phyloP scores from a whole-genome alignment of 2,797 vertebrate species.

The Orientallactaga sibirica region DNA sequence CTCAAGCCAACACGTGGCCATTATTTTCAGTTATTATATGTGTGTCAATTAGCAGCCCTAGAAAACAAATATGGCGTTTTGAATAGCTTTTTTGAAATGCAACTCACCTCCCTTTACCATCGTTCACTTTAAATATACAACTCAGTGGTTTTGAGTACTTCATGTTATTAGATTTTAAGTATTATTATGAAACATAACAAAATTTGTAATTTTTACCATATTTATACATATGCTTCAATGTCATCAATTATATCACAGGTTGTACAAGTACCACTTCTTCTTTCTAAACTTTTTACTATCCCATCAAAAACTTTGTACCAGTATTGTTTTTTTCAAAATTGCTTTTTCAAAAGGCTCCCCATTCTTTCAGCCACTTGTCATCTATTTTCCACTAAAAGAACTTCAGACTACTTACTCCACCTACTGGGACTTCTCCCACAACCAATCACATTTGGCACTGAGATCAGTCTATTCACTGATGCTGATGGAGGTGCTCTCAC shows the following conservation, averaged over 20 bases:
- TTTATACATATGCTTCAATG: neutral
- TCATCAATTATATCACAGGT: neutral
- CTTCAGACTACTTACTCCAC: neutral
- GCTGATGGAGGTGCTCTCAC: neutral
- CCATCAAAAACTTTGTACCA: neutral
- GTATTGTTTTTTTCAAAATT: neutral
- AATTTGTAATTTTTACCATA: neutral
- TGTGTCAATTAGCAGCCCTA: neutral
- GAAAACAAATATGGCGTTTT: conserved; percentile 45
- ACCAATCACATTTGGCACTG: neutral
- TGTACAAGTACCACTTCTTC: neutral
- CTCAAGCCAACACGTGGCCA: neutral
- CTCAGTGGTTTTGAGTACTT: neutral
- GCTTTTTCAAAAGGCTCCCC: neutral
- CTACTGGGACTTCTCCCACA: neutral
- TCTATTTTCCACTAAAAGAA: neutral
- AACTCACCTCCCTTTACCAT: neutral
- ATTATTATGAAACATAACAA: neutral
- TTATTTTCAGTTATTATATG: neutral
- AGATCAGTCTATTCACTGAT: neutral
- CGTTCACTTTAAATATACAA: neutral
- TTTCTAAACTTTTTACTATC: neutral
- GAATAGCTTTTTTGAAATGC: neutral
- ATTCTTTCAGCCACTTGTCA: neutral
- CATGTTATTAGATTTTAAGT: neutral